Evolutionary conservation across 2,888 invertebrate genomes (phyloP).

Genomic region (Taphrorychus bicolor): DNA sequence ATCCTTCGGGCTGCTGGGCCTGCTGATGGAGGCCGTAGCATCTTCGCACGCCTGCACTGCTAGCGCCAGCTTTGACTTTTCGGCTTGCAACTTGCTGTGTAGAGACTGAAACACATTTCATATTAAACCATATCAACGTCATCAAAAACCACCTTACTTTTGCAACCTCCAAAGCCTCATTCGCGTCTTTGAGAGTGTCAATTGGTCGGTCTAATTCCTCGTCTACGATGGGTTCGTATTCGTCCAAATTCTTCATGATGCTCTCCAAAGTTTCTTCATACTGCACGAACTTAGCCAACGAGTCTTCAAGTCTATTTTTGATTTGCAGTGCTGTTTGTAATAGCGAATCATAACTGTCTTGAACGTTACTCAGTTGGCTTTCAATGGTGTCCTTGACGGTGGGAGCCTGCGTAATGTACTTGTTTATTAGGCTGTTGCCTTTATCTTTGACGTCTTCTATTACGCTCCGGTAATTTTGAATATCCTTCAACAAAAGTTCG

Average conservation of each 20-base stretch:
- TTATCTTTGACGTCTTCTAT: slow-evolving; percentile 84
- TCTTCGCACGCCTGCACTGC: slow-evolving; percentile 94
- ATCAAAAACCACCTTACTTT: slow-evolving; percentile 66
- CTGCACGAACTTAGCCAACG: slow-evolving; percentile 89
- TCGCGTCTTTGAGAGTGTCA: slow-evolving; percentile 76
- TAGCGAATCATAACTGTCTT: slow-evolving; percentile 91
- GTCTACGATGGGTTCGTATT: slow-evolving; percentile 77
- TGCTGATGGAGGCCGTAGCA: slow-evolving; percentile 88
- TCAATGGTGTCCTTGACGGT: slow-evolving; percentile 80
- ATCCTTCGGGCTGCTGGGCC: slow-evolving; percentile 90
- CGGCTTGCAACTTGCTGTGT: slow-evolving; percentile 86
- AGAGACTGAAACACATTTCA: slow-evolving; percentile 62
- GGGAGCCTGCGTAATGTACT: slow-evolving; percentile 77
- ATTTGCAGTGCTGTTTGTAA: slow-evolving; percentile 91
- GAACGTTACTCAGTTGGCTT: slow-evolving; percentile 87
- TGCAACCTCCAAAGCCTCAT: slow-evolving; percentile 75
- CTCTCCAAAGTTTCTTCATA: slow-evolving; percentile 90
- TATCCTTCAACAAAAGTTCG: slow-evolving; percentile 75
- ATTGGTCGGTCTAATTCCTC: slow-evolving; percentile 78
- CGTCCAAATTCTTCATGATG: slow-evolving; percentile 81
- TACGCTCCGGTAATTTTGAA: slow-evolving; percentile 81
- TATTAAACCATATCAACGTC: slow-evolving; percentile 11
- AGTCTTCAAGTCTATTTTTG: slow-evolving; percentile 85
- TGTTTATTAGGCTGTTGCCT: slow-evolving; percentile 83
- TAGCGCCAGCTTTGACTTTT: slow-evolving; percentile 83